Conservation (phyloP, 2,888 invertebrate genomes). For the Baccha elongata region DNA sequence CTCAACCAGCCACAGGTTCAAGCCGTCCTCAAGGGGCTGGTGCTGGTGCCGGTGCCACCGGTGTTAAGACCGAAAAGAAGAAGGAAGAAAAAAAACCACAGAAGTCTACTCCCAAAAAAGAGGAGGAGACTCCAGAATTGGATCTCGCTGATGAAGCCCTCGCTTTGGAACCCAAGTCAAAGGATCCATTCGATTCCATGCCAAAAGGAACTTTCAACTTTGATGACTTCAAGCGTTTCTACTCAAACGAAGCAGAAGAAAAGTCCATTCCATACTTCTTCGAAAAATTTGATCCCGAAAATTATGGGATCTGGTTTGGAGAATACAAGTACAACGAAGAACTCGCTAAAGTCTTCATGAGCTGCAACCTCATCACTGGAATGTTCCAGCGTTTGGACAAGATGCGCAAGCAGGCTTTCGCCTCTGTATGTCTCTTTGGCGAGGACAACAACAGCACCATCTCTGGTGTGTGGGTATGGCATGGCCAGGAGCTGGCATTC, state of each 20-base stretch:
- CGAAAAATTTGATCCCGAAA: constrained; percentile 97
- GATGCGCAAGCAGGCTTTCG: too few species aligned
- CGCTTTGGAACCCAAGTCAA: constrained; percentile 90
- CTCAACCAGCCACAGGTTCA: too few species aligned
- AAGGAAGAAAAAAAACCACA: too few species aligned
- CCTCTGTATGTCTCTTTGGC: constrained; percentile 97
- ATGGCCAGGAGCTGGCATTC: too few species aligned
- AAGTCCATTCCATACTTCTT: constrained; percentile 99
- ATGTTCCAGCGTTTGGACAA: too few species aligned
- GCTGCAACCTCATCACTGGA: too few species aligned
- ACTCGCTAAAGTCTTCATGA: too few species aligned
- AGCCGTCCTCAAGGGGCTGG: too few species aligned
- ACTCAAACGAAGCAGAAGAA: constrained; percentile 97
- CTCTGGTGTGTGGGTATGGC: too few species aligned
- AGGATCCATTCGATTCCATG: constrained; percentile 95
- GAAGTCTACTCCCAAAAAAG: constrained; percentile 82
- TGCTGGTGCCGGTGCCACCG: too few species aligned
- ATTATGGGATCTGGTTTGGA: constrained; percentile 98
- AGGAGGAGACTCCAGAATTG: constrained; percentile 84
- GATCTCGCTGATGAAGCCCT: constrained; percentile 88
- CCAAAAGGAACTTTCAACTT: constrained; percentile 96
- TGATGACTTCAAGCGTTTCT: constrained; percentile 98
- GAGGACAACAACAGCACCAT: constrained; percentile 95
- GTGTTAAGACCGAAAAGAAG: too few species aligned
- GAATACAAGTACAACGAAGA: constrained; percentile 98